These are phyloP conservation scores for Trachythela sp. DNA, from an alignment of 64 coral and sea anemone species.

Conservation along the genomic window DNA sequence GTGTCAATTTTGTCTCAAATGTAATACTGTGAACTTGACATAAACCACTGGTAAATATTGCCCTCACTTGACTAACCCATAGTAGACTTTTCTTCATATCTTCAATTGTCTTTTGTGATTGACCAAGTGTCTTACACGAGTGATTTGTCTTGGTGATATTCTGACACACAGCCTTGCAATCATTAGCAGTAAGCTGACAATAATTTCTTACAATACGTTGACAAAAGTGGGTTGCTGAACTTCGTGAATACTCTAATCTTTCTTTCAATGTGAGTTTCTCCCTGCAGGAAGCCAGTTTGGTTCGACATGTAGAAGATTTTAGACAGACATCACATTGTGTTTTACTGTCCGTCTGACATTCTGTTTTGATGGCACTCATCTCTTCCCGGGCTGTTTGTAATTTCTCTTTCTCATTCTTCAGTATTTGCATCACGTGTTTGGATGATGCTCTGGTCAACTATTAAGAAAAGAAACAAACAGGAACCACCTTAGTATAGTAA, in stretches of 20 bases:
- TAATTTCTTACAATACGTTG: constrained; percentile 49
- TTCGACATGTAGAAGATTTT: constrained; percentile 28
- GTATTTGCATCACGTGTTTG: constrained; percentile 74
- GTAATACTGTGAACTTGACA: constrained; percentile 78
- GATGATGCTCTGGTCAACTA: constrained; percentile 77
- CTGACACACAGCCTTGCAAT: constrained; percentile 43
- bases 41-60: constrained; percentile 53
- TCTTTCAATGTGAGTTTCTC: neutral
- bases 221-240: constrained; percentile 39
- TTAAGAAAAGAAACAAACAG: neutral
- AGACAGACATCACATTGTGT: constrained; percentile 50
- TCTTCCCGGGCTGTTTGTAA: constrained; percentile 61
- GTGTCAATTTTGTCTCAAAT: constrained; percentile 71
- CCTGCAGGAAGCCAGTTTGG: constrained; percentile 24
- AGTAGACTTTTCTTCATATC: constrained; percentile 45
- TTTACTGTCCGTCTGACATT: constrained; percentile 56
- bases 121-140: constrained; percentile 55
- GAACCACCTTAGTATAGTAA: neutral
- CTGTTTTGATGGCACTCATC: constrained; percentile 48
- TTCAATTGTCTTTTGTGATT: constrained; percentile 44
- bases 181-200: constrained; percentile 32
- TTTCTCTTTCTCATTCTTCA: constrained; percentile 61
- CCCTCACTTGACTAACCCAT: constrained; percentile 74
- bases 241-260: constrained; percentile 21
- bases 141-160: constrained; percentile 48